Evolutionary conservation across 2,888 invertebrate species (phyloP).

Genomic region (Clanis bilineata): DNA sequence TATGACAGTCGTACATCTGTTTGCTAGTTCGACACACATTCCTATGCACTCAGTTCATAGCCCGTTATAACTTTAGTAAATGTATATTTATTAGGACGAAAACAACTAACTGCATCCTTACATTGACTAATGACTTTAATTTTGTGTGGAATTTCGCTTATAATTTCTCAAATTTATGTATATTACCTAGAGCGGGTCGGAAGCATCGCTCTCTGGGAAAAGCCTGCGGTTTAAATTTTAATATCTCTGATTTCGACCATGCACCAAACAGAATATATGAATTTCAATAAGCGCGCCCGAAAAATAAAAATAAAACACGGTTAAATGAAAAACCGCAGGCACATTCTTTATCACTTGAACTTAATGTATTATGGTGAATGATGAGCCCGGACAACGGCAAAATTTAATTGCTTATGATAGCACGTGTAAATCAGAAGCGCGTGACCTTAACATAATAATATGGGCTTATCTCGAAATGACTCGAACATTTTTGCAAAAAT

Average conservation of each 20-base stretch:
- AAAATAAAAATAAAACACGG: neutral
- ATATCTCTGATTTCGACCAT: neutral
- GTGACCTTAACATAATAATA: slow-evolving; percentile 10
- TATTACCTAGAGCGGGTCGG: slow-evolving; percentile 3
- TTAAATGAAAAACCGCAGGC: no score
- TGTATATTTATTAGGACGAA: slow-evolving; percentile 3
- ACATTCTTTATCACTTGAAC: neutral
- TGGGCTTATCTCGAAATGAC: neutral
- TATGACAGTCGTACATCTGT: neutral
- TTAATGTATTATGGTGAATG: neutral
- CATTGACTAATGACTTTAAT: slow-evolving; percentile 30
- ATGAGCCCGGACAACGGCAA: neutral
- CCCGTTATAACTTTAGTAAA: neutral
- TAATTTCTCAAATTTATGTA: slow-evolving; percentile 28
- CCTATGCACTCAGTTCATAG: neutral
- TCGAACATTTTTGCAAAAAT: neutral
- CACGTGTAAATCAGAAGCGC: neutral
- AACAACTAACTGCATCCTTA: slow-evolving; percentile 25
- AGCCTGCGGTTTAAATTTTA: neutral
- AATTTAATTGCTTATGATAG: neutral
- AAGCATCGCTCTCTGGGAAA: neutral
- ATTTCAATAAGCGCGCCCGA: neutral
- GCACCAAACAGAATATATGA: neutral
- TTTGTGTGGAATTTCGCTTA: slow-evolving; percentile 24
- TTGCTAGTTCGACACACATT: neutral